phyloP scores from a whole-genome alignment of 2,797 vertebrate genomes.

The Anguilla megastoma region DNA sequence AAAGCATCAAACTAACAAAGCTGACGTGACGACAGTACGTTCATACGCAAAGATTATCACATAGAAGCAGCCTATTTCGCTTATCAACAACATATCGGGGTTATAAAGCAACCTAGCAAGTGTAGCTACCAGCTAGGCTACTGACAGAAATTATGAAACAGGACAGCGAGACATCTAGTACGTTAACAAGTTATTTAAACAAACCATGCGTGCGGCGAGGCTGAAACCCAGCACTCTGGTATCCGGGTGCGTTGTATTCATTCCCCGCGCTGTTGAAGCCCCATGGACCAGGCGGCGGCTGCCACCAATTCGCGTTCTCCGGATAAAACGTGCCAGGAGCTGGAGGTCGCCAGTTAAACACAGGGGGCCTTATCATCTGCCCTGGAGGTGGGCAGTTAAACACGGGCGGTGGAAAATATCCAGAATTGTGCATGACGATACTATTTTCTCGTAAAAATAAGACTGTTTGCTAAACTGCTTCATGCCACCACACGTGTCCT shows the following conservation, averaged over 20 bases:
- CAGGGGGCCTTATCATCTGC: slow-evolving; percentile 37
- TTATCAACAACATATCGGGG: not conserved
- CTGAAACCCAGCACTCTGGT: slow-evolving; percentile 26
- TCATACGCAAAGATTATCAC: slow-evolving; percentile 1
- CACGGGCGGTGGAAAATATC: slow-evolving; percentile 64
- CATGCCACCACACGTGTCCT: slow-evolving; percentile 1
- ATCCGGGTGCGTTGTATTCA: slow-evolving; percentile 41
- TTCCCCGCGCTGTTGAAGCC: slow-evolving; percentile 38
- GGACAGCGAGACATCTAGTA: not conserved
- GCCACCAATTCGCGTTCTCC: slow-evolving; percentile 68
- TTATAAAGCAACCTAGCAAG: not conserved
- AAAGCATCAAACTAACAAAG: not conserved
- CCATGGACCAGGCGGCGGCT: slow-evolving; percentile 52
- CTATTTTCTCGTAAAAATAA: not conserved
- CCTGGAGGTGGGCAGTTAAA: slow-evolving; percentile 54
- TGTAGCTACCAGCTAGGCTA: not conserved
- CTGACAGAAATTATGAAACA: not conserved
- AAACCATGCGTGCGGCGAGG: not conserved
- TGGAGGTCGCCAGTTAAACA: slow-evolving; percentile 42
- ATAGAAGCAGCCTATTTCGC: not conserved
- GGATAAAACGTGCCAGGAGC: slow-evolving; percentile 58
- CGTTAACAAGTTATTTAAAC: not conserved
- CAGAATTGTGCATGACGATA: slow-evolving; percentile 53
- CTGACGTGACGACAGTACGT: not conserved
- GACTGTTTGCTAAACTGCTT: not conserved